Evolutionary conservation across 92 coral and sea anemone genomes (phyloP), one percentile per base, ranked within the genome.

Genomic region (Porites evermanni): DNA sequence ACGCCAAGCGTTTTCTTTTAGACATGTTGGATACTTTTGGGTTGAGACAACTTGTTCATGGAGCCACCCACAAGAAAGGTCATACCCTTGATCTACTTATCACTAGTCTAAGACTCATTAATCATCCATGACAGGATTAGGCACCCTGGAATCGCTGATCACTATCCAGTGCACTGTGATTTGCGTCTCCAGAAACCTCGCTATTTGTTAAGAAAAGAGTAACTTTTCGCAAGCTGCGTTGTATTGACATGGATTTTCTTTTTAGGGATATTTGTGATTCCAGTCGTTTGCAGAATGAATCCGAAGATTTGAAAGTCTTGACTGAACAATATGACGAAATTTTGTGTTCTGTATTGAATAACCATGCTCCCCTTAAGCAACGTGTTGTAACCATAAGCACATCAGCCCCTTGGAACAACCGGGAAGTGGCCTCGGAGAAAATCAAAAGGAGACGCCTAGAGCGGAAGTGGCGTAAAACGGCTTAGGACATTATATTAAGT

Each of bases 341-440:
- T 10, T 53, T 80, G 16, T 50, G 61, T 38, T 80, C 75, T 18
- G 4, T 66, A 64, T 80, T 80, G 50, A 75, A 80, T 29, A 29
- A 64, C 12, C 84, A 66, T 65, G 84, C 84, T 16, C 84, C 84
- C 44, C 32, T 66, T 32, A 80, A 17, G 74, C 75, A 80, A 44
- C 75, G 47, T 19, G 10, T 19, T 6, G 75, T 80, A 21, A 80
- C 53, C 44, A 75, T 80, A 11, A 38, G 65, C 52, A 75, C 84
- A 65, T 80, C 84, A 14, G 75, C 84, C 17, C 84, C 84, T 32
- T 80, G 84, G 84, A 64, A 80, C 51, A 47, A 50, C 65, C 80
- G 14, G 65, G 80, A 76, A 6, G 66, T 76, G 65, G 80, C 80
- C 65, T 21, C 8, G 12, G 67, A 76, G 67, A 76, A 76, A 51